phyloP scores from a whole-genome alignment of 2,113 vertebrate species.

The Butorides virescens region DNA sequence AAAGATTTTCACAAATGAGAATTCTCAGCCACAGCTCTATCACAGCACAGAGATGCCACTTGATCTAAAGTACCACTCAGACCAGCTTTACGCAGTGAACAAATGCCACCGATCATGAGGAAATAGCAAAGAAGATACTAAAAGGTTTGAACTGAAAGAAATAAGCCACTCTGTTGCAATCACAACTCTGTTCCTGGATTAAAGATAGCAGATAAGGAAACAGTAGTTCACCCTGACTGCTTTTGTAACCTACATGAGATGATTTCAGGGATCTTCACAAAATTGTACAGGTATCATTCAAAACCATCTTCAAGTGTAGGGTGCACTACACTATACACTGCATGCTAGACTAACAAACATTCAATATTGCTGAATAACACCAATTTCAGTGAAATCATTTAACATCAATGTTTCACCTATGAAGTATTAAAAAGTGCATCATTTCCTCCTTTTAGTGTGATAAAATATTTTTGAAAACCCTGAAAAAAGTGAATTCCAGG shows the following conservation, averaged over 20 bases:
- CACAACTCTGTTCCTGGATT: not conserved
- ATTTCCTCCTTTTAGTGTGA: not conserved
- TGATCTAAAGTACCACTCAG: not conserved
- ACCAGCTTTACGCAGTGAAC: not conserved
- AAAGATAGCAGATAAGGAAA: not conserved
- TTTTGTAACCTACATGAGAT: not conserved
- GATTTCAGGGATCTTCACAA: not conserved
- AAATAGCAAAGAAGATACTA: not conserved
- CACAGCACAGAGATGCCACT: not conserved
- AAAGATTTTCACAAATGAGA: not conserved
- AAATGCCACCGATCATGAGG: not conserved
- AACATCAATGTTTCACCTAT: not conserved
- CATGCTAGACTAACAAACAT: not conserved
- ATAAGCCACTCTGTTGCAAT: not conserved
- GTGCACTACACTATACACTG: no score
- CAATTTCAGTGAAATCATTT: not conserved
- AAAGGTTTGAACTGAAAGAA: not conserved
- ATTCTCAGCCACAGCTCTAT: not conserved
- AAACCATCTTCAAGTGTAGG: not conserved
- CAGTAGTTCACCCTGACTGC: not conserved
- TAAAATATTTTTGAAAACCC: not conserved
- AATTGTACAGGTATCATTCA: not conserved
- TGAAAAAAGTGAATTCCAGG: not conserved
- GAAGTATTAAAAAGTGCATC: not conserved
- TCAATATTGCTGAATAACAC: not conserved